phyloP scores from a whole-genome alignment of 2,888 invertebrate species.

The Mythimna impura region DNA sequence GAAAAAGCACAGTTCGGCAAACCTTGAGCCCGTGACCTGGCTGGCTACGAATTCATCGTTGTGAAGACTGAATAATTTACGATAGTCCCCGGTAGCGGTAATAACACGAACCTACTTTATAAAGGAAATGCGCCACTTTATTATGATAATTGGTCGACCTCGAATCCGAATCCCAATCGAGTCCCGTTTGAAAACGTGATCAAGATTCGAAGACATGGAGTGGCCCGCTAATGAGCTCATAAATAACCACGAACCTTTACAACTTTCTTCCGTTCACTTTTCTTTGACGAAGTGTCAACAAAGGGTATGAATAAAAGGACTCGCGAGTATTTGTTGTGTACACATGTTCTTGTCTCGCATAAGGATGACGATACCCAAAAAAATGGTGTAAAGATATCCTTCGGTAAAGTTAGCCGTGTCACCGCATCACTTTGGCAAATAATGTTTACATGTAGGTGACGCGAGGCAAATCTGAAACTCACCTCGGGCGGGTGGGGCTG shows the following conservation, averaged over 20 bases:
- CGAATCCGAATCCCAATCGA: conserved; percentile 72
- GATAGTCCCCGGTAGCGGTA: conserved; percentile 65
- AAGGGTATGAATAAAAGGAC: conserved; percentile 47
- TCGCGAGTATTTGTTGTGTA: conserved; percentile 43
- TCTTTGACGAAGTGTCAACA: conserved; percentile 57
- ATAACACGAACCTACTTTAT: conserved; percentile 71
- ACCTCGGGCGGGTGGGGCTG: conserved; percentile 79
- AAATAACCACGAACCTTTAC: conserved; percentile 69
- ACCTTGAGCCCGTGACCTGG: conserved; percentile 43
- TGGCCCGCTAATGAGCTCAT: conserved; percentile 74
- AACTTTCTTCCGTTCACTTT: conserved; percentile 58
- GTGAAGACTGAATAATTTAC: conserved; percentile 68
- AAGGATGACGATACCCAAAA: conserved; percentile 57
- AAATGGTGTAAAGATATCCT: conserved; percentile 77
- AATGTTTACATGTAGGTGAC: conserved; percentile 85
- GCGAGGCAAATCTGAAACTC: conserved; percentile 85
- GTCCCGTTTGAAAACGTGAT: conserved; percentile 71
- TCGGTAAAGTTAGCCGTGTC: conserved; percentile 80
- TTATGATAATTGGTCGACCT: conserved; percentile 75
- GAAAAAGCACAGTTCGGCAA: conserved; percentile 22
- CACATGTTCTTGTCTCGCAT: conserved; percentile 44
- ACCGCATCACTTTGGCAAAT: conserved; percentile 85
- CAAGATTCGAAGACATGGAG: conserved; percentile 73
- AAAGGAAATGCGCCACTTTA: conserved; percentile 75
- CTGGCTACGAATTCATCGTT: conserved; percentile 45